Evolutionary conservation across 2,888 invertebrate species (phyloP).

Genomic region (Rhaphigaster nebulosa): DNA sequence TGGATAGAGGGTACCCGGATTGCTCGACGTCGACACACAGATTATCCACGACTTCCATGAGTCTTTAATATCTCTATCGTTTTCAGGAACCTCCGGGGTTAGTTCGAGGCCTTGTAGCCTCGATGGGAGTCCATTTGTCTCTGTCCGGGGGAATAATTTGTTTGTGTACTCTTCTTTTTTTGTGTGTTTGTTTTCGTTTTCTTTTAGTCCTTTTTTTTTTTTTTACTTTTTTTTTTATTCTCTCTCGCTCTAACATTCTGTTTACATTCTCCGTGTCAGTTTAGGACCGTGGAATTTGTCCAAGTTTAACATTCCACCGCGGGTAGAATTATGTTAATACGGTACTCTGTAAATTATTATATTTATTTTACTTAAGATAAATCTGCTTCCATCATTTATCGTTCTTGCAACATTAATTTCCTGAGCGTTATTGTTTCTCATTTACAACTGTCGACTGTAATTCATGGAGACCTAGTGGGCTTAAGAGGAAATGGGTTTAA

Average conservation of each 20-base stretch:
- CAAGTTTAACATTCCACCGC: slow-evolving; percentile 15
- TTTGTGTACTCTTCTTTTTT: slow-evolving; percentile 42
- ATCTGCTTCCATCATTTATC: neutral
- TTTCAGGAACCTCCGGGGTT: neutral
- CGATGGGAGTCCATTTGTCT: slow-evolving; percentile 36
- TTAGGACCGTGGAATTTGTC: slow-evolving; percentile 19
- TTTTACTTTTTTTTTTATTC: neutral
- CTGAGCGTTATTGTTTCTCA: slow-evolving; percentile 4
- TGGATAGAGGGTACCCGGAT: neutral
- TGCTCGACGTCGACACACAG: neutral
- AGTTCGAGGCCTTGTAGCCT: slow-evolving; percentile 14
- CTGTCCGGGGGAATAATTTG: slow-evolving; percentile 39
- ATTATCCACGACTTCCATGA: neutral
- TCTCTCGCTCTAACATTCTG: neutral
- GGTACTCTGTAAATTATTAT: neutral
- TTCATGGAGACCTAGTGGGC: neutral
- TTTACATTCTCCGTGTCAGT: slow-evolving; percentile 27
- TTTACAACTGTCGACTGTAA: neutral
- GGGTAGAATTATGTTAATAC: slow-evolving; percentile 9
- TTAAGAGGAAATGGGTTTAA: neutral
- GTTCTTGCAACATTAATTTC: neutral
- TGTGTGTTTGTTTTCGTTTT: neutral
- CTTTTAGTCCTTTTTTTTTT: neutral
- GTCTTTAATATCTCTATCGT: slow-evolving; percentile 41
- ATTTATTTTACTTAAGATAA: neutral